Conservation (phyloP, 2,888 invertebrate species). For the Macrophya annulata region DNA sequence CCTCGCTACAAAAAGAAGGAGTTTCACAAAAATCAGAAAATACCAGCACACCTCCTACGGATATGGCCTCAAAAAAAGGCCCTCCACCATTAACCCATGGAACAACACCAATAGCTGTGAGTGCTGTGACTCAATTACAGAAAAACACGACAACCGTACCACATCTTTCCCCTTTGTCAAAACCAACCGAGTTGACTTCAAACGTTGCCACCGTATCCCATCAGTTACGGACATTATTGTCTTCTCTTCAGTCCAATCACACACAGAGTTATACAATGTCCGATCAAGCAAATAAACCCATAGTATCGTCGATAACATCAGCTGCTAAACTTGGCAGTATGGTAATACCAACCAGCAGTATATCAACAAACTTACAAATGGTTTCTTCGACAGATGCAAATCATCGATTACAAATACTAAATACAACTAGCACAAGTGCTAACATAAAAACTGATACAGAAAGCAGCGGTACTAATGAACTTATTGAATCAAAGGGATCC, state of each 20-base stretch:
- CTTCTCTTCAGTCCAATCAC: conserved; percentile 83
- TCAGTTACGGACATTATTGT: conserved; percentile 85
- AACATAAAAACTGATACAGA: conserved; percentile 65
- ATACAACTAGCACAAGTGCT: conserved; percentile 21
- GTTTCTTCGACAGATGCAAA: conserved; percentile 60
- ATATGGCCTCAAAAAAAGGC: conserved; percentile 62
- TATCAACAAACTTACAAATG: conserved; percentile 66
- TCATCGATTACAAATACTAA: conserved; percentile 63
- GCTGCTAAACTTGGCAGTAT: conserved; percentile 76
- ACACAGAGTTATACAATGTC: conserved; percentile 79
- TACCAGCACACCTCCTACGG: not conserved
- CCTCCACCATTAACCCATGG: conserved; percentile 63
- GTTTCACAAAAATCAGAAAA: conserved; percentile 45
- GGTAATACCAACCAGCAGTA: conserved; percentile 71
- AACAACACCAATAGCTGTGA: conserved; percentile 69
- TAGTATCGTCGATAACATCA: conserved; percentile 81
- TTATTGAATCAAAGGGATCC: conserved; percentile 66
- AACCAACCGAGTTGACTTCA: conserved; percentile 87
- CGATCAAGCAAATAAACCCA: conserved; percentile 78
- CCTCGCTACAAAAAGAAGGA: conserved; percentile 53
- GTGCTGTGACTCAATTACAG: conserved; percentile 73
- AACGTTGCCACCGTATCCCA: conserved; percentile 88
- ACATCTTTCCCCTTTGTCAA: conserved; percentile 87
- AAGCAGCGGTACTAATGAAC: conserved; percentile 57
- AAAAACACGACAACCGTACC: conserved; percentile 81